Percentiles rank a stretch among this genome's conserved stretches.
phyloP scores from a whole-genome alignment of 2,113 vertebrate genomes.

The Nansenia antarctica region DNA sequence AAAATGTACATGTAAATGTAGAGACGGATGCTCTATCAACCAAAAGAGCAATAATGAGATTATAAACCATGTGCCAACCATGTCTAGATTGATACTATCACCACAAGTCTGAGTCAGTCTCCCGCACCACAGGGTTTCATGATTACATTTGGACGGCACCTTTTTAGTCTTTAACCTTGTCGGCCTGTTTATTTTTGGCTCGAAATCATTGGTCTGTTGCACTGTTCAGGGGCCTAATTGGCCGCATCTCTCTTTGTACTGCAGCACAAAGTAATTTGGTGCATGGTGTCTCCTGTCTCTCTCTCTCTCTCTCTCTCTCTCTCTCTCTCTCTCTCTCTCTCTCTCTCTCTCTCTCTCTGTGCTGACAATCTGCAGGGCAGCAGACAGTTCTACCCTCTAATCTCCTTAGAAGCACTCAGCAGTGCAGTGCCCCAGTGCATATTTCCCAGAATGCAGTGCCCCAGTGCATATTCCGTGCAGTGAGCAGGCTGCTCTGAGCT shows the following conservation, averaged over 20 bases:
- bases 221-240: background rate
- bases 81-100: no score
- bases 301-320: background rate
- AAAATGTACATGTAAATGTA: no score
- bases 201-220: background rate
- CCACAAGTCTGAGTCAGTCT: no score
- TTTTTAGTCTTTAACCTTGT: background rate
- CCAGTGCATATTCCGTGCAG: background rate
- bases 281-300: background rate
- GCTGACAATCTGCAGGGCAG: background rate
- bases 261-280: background rate
- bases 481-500: background rate
- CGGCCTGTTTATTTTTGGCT: background rate
- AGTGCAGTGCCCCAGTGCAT: background rate
- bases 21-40: no score
- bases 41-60: no score
- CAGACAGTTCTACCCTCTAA: background rate
- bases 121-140: no score
- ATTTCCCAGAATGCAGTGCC: slow-evolving; percentile 1
- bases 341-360: background rate
- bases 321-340: background rate
- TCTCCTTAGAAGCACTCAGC: background rate
- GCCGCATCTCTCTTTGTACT: background rate
- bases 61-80: no score
- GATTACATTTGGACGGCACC: background rate